Base-by-base conservation (phyloP, 2,888 invertebrate genomes). In the Ametastegia equiseti region DNA sequence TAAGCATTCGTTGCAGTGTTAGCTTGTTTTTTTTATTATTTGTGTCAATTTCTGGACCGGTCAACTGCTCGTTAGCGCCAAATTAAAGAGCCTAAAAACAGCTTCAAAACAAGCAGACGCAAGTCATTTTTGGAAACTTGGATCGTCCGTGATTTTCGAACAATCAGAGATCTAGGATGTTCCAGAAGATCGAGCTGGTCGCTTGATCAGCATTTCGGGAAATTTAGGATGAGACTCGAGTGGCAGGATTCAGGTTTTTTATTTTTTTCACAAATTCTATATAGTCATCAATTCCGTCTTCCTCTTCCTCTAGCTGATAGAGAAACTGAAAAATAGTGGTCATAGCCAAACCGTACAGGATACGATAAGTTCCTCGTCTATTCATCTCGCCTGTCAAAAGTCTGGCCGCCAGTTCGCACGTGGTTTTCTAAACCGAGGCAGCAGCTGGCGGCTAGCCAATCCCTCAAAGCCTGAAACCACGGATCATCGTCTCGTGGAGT, bases 391-490 rank as follows among this genome's bases (percentile, higher is more conserved):
- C 67, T 60, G 60, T 60, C 67, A 54, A 54, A 54, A 54, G 23
- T 15, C 19, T 27, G 11, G 67, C 36, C 36, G 39, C 23, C 39
- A 36, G 67, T 67, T 67, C 67, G 67, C 67, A 67, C 67, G 67
- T 67, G 67, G 67, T 36, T 39, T 23, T 67, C 39, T 67, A 36
- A 36, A 36, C 67, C 19, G 39, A 67, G 39, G 67, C 36, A 23
- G 13, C 67, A 67, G 42, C 67, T 67, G 67, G 67, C 67, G 15
- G 39, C 9, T 27, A 19, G 67, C 67, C 19, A 42, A 60, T 81
- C 60, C 82, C 9, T n/a, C 67, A 33, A 36, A 19, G 19, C 19
- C 23, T 54, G 23, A 54, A 54, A 54, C 54, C 7, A 54, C 54
- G 11, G 23, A 19, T 23, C 54, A 54, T 23, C 23, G 54, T 54